phyloP scores from a whole-genome alignment of 2,888 invertebrate genomes.

The Steinernema scapterisci region DNA sequence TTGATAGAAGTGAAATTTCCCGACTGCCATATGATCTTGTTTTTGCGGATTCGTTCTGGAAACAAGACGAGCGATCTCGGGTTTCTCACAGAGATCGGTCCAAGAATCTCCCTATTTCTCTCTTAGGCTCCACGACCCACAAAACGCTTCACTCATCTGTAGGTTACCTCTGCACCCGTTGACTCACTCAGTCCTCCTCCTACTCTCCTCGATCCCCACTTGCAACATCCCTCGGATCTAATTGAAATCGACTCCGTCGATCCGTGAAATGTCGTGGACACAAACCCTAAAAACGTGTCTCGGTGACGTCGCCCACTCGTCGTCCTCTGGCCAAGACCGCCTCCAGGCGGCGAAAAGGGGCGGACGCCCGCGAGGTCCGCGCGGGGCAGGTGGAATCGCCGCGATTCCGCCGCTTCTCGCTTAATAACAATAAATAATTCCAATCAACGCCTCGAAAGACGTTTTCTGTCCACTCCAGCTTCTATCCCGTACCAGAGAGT shows the following conservation, averaged over 20 bases:
- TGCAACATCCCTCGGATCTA: not conserved
- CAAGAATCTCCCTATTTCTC: no score
- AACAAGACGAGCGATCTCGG: no score
- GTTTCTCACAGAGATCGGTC: no score
- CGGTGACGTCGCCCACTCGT: slow-evolving; percentile 8
- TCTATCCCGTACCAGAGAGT: not conserved
- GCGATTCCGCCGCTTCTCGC: not conserved
- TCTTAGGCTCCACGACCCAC: no score
- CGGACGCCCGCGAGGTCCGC: not conserved
- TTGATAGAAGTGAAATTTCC: no score
- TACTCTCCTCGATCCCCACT: no score
- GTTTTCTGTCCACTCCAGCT: not conserved
- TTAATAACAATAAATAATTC: slow-evolving; percentile 19
- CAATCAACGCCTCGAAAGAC: not conserved
- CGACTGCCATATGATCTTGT: no score
- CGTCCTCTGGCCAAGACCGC: not conserved
- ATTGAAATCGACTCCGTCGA: not conserved
- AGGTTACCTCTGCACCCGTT: no score
- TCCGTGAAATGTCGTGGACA: not conserved
- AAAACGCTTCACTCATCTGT: no score
- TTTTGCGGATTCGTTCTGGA: no score
- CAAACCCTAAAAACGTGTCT: not conserved
- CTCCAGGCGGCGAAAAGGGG: not conserved
- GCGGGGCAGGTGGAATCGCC: slow-evolving; percentile 24
- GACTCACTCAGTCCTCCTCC: no score